Evolutionary conservation across 2,888 invertebrate genomes (phyloP).

Genomic region (Aspidiotus destructor): DNA sequence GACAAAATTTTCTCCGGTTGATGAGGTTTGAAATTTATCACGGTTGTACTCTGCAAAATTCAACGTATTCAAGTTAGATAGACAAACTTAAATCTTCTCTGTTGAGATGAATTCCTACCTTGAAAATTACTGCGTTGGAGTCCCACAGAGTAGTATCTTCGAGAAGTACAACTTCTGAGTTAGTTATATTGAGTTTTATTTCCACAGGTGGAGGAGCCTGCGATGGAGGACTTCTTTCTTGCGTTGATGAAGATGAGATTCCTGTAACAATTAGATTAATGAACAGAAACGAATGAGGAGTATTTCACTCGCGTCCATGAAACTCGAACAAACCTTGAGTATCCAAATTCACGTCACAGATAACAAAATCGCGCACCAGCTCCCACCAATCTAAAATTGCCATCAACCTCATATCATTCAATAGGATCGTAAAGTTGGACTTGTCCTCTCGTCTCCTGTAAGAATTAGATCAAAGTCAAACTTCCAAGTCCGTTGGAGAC

Average conservation of each 20-base stretch:
- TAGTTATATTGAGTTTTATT: constrained; percentile 84
- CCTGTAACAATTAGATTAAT: not conserved
- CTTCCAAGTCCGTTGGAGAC: not conserved
- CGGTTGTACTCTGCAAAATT: constrained; percentile 65
- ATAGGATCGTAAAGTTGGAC: constrained; percentile 71
- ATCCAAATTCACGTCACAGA: constrained; percentile 41
- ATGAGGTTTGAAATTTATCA: constrained; percentile 63
- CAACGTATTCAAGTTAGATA: not conserved
- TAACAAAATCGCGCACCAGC: constrained; percentile 67
- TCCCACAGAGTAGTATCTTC: constrained; percentile 81
- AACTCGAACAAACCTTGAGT: constrained; percentile 3
- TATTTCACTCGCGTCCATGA: too few relatives aligned
- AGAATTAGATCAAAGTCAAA: not conserved
- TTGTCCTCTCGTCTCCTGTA: constrained; percentile 54
- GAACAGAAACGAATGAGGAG: not conserved
- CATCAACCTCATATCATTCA: constrained; percentile 91
- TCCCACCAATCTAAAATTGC: constrained; percentile 91
- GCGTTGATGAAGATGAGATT: too few relatives aligned
- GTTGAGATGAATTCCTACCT: constrained; percentile 35
- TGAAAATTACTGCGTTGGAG: constrained; percentile 77
- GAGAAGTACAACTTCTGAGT: constrained; percentile 88
- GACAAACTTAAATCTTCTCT: not conserved
- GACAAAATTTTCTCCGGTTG: constrained; percentile 66
- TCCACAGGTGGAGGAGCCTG: constrained; percentile 48
- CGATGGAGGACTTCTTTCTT: too few relatives aligned